Base-by-base conservation (phyloP, 2,113 vertebrate species). In the Accipiter cooperii region DNA sequence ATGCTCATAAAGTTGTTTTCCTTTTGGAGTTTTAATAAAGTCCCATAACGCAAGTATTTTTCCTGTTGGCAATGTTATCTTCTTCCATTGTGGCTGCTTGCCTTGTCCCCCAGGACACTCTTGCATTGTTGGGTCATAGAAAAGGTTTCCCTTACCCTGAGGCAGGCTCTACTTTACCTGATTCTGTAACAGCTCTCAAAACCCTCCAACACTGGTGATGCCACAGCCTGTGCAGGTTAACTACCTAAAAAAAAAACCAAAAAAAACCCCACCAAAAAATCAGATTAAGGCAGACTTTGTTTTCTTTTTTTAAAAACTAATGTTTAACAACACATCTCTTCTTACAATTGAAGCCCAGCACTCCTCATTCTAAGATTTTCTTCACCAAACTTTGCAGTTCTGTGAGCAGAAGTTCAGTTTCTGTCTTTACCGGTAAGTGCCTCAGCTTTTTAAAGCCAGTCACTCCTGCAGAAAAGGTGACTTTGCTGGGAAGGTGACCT, bases 141-240 rank as follows among this genome's bases (percentile, higher is more conserved):
- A 60, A 38, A 84, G 13, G 0, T 38, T 26, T 47, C 42, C 20
- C 52, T 40, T 80, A 17, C 38, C 57, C 75, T 8, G 18, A n/a
- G 28, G 17, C 24, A 90, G 22, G 25, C 49, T 85, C 16, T 90
- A 26, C 75, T 46, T 90, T 95, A 97, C 95, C 95, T 96, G 89
- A 66, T 96, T 63, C 51, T 96, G 13, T 78, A 87, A 74, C 66
- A 92, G 86, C 46, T 90, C 31, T 7, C 7, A 29, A 71, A 94
- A 89, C 55, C 64, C 51, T 74, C 80, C 73, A 84, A 95, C 73
- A 42, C 91, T 71, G 91, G 93, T 84, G 89, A 89, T 2, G 5
- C 94, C 81, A 55, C 95, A 95, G 87, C 11, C 47, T 33, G n/a
- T 0, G 42, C 31, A 95, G 68, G 86, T 71, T 87, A 28, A 70